A percentile compares a stretch with the other conserved stretches of the same genome.
phyloP scores from a whole-genome alignment of 2,113 vertebrate species.

The Cinclus mexicanus region DNA sequence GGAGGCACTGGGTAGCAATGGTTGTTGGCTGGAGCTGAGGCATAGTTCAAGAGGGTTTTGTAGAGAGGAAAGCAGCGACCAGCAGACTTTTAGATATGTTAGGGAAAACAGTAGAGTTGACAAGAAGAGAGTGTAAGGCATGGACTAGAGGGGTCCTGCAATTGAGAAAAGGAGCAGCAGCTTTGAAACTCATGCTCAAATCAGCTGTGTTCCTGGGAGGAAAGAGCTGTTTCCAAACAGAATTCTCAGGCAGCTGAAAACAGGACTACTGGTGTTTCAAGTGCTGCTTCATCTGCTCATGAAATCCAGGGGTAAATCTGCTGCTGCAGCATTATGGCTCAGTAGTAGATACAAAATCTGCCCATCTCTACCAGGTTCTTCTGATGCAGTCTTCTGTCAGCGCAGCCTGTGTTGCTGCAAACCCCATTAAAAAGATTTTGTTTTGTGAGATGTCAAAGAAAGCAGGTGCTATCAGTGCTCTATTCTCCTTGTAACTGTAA shows the following conservation, averaged over 20 bases:
- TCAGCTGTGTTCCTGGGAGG: neutral
- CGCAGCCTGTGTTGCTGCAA: neutral
- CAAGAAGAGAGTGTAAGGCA: neutral
- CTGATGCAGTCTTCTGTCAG: neutral
- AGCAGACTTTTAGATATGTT: neutral
- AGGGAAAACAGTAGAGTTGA: neutral
- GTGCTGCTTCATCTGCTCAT: neutral
- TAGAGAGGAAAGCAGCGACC: neutral
- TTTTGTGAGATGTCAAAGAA: neutral
- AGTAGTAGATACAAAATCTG: neutral
- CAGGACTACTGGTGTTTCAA: neutral
- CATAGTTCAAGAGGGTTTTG: neutral
- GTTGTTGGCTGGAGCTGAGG: neutral
- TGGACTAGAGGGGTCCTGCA: neutral
- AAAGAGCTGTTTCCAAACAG: neutral
- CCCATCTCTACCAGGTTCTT: neutral
- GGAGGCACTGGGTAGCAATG: fast-evolving
- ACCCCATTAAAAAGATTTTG: fast-evolving
- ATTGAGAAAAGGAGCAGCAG: neutral
- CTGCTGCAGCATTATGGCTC: neutral
- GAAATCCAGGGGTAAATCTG: neutral
- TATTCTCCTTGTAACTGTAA: slow-evolving; percentile 17
- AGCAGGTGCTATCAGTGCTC: neutral
- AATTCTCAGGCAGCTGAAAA: neutral
- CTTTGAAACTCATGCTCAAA: neutral